Evolutionary conservation across 1,140 invertebrate species (phyloP).

Genomic region (Cotesia chilonis): DNA sequence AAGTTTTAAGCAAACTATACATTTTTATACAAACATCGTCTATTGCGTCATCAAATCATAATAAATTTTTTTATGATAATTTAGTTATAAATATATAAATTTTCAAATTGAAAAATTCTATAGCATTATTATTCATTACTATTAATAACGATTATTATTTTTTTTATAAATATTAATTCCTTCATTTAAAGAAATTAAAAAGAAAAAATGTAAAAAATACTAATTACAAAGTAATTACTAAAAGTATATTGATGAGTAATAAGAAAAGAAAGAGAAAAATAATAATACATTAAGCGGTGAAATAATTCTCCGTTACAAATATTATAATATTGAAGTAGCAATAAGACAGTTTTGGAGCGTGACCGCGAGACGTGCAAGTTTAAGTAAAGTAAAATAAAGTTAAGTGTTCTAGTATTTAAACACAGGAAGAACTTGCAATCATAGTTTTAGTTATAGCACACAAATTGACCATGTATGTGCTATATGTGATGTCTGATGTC

Average conservation of each 20-base stretch:
- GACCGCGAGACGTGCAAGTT: conserved; percentile 47
- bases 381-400: conserved; percentile 8
- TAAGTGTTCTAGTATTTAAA: conserved; percentile 45
- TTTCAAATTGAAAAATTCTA: too few species aligned
- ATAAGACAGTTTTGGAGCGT: conserved; percentile 65
- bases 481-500: too few species aligned
- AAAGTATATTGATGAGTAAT: neutral
- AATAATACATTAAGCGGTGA: conserved; percentile 20
- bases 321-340: conserved; percentile 57
- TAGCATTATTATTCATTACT: too few species aligned
- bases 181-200: neutral
- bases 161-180: neutral
- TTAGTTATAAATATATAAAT: too few species aligned
- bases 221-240: too few species aligned
- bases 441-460: neutral
- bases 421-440: conserved; percentile 26
- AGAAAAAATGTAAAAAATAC: too few species aligned
- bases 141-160: neutral
- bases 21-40: too few species aligned
- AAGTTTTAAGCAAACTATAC: neutral
- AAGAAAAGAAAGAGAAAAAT: conserved; percentile 40
- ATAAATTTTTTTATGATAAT: too few species aligned
- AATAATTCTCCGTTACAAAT: conserved; percentile 53
- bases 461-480: too few species aligned
- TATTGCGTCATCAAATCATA: too few species aligned